Base-by-base conservation (phyloP, 2,113 vertebrate species). In the Martes martes region DNA sequence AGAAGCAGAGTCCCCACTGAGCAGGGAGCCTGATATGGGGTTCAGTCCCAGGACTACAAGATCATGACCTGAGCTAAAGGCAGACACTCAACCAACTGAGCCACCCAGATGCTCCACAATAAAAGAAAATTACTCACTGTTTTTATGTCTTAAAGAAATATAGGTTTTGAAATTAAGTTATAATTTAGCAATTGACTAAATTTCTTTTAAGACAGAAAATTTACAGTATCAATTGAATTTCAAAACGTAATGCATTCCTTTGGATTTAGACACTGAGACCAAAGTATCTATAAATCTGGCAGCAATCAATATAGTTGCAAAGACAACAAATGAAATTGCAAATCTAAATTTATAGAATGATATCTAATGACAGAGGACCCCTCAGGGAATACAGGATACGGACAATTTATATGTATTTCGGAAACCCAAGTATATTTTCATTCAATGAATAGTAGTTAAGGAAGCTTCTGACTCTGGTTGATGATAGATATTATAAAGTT, bases 301-400 rank as follows among this genome's bases (percentile, higher is more conserved):
- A 78, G 23, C 31, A 69, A 69, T 67, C 52, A 71, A 90, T 33
- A 67, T 42, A 82, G 73, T 14, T 42, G 52, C 39, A 63, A 63
- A 74, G 65, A 94, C 65, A 92, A 74, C 7, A 93, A 50, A 42
- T 39, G 33, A 83, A 76, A 95, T 71, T 78, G 23, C 52, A 94
- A 91, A 96, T 84, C 47, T 59, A 36, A 87, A 69, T 94, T 45
- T 87, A 94, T 88, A 82, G 82, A 87, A 39, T 86, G 39, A 82
- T 8, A 3, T 69, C 21, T 39, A 55, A 83, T 93, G 50, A 95
- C 26, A 91, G 6, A 95, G 15, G 63, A 78, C 15, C n/a, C 55
- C 16, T 39, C 52, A 86, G 14, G 42, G 76, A 93, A 82, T 63
- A 63, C 5, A 91, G 19, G n/a, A 76, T 92, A 76, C 23, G 2